phyloP scores from a whole-genome alignment of 2,888 invertebrate genomes.

The Acronicta psi region DNA sequence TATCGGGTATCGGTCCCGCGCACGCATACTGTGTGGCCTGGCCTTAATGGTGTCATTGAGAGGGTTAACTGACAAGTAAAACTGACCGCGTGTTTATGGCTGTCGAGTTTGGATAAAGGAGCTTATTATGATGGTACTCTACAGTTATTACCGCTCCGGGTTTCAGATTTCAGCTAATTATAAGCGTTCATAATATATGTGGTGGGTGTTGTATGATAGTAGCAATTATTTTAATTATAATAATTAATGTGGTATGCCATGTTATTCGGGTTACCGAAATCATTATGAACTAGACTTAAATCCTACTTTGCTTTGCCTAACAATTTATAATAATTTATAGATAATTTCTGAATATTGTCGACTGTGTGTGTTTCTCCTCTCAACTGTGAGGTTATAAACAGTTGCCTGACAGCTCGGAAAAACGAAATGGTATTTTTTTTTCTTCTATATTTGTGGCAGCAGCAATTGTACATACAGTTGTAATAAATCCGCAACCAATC shows the following conservation, averaged over 20 bases:
- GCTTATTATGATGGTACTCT: slow-evolving; percentile 14
- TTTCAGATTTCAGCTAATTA: slow-evolving; percentile 34
- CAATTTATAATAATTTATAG: no score
- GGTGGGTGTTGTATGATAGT: slow-evolving; percentile 18
- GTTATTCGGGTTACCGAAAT: slow-evolving; percentile 18
- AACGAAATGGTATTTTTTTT: no score
- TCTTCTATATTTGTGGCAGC: no score
- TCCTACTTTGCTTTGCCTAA: no score
- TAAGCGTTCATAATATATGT: slow-evolving; percentile 21
- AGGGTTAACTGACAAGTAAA: slow-evolving; percentile 8
- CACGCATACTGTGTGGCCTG: no score
- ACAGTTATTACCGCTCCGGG: slow-evolving; percentile 21
- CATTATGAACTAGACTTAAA: neutral
- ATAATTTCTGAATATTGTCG: no score
- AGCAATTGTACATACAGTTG: no score
- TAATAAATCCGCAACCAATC: no score
- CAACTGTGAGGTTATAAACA: no score
- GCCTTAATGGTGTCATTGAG: neutral
- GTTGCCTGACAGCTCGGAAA: no score
- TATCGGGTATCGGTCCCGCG: no score
- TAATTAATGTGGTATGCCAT: slow-evolving; percentile 9
- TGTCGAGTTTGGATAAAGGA: slow-evolving; percentile 31
- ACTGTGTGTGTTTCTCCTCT: no score
- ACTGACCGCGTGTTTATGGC: slow-evolving; percentile 11
- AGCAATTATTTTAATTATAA: slow-evolving; percentile 32